phyloP scores from a whole-genome alignment of 2,888 invertebrate genomes.

The Anthrax anthrax region DNA sequence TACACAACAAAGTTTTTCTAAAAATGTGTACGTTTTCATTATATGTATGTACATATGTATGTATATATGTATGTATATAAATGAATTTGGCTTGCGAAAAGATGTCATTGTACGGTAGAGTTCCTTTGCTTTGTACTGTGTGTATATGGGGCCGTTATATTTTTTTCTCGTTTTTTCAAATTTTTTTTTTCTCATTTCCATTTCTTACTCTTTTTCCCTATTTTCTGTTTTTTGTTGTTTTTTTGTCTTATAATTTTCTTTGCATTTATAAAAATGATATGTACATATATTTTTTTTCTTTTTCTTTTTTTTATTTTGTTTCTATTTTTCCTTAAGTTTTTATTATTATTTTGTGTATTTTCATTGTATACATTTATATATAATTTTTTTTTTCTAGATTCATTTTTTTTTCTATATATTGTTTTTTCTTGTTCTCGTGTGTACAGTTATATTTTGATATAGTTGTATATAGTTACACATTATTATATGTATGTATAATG shows the following conservation, averaged over 20 bases:
- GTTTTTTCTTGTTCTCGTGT: neutral
- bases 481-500: no score
- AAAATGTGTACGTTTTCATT: no score
- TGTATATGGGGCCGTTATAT: neutral
- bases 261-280: no score
- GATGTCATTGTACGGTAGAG: neutral
- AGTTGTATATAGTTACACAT: neutral
- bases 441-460: no score
- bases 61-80: no score
- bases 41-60: no score
- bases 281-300: no score
- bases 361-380: neutral
- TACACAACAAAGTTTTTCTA: no score
- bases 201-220: neutral
- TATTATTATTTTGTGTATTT: no score
- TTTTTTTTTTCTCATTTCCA: neutral
- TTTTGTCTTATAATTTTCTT: neutral
- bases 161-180: neutral
- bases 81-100: constrained; percentile 23
- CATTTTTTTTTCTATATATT: neutral
- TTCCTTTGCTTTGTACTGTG: neutral
- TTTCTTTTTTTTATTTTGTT: no score
- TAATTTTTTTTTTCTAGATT: neutral
- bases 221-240: constrained; percentile 4
- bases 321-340: no score